These are phyloP conservation scores for Gasterosteus aculeatus DNA, from an alignment of 2,113 vertebrate genomes.

Conservation along the genomic window DNA sequence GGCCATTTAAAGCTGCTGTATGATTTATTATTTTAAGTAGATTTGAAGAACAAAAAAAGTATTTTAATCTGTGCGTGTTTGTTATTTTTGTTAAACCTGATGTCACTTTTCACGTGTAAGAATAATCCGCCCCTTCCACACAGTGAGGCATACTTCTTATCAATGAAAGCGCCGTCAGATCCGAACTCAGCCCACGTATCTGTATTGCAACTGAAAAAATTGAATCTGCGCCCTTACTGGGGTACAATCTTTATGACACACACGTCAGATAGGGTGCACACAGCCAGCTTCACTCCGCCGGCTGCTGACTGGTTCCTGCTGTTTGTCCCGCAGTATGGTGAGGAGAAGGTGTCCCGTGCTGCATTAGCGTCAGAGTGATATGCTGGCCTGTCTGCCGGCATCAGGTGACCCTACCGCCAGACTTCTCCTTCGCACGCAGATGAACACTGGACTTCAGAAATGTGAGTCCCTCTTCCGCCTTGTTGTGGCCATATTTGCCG, in stretches of 20 bases:
- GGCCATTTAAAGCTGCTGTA: neutral
- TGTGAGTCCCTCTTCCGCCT: slow-evolving; percentile 83
- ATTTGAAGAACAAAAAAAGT: no score
- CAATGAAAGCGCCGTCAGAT: neutral
- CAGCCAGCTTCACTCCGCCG: slow-evolving; percentile 2
- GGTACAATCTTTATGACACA: neutral
- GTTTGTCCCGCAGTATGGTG: slow-evolving; percentile 86
- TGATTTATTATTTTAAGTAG: neutral
- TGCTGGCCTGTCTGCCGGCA: slow-evolving; percentile 97
- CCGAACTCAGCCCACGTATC: neutral
- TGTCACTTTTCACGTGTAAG: neutral
- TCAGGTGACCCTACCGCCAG: slow-evolving; percentile 90
- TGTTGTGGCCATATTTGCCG: neutral
- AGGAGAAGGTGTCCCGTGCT: slow-evolving; percentile 84
- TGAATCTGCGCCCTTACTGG: neutral
- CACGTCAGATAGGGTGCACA: neutral
- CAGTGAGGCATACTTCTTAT: neutral
- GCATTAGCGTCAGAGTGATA: slow-evolving; percentile 91
- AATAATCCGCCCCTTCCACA: neutral
- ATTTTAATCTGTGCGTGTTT: neutral
- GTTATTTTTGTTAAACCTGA: neutral
- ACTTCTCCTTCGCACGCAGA: slow-evolving; percentile 96
- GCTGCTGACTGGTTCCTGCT: slow-evolving; percentile 36
- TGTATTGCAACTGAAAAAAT: neutral
- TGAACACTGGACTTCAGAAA: slow-evolving; percentile 99